phyloP scores from a whole-genome alignment of 2,888 invertebrate species.

The Hemaris fuciformis region DNA sequence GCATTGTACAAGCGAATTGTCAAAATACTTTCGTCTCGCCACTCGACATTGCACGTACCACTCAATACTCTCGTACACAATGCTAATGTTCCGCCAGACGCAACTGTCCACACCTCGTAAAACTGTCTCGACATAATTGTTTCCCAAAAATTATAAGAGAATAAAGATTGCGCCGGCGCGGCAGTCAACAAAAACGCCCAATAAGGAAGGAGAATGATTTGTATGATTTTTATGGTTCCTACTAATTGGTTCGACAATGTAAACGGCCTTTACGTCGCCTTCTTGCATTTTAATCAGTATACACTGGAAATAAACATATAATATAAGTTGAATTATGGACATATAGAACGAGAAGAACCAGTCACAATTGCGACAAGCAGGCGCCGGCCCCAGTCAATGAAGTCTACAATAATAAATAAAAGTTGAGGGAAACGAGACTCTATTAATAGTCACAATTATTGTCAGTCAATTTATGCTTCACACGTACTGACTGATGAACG shows the following conservation, averaged over 20 bases:
- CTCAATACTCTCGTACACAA: background rate
- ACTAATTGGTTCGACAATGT: slow-evolving; percentile 75
- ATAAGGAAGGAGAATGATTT: slow-evolving; percentile 69
- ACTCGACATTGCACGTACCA: background rate
- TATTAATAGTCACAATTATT: slow-evolving; percentile 42
- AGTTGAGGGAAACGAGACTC: slow-evolving; percentile 62
- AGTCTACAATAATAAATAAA: slow-evolving; percentile 72
- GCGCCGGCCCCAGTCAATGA: slow-evolving; percentile 73
- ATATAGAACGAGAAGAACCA: slow-evolving; percentile 76
- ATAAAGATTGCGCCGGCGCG: slow-evolving; percentile 51
- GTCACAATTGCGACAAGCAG: slow-evolving; percentile 75
- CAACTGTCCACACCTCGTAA: slow-evolving; percentile 68
- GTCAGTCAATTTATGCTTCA: slow-evolving; percentile 42
- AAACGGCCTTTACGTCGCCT: slow-evolving; percentile 64
- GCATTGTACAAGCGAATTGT: background rate
- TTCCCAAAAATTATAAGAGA: slow-evolving; percentile 55
- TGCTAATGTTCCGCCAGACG: background rate
- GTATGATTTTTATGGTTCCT: slow-evolving; percentile 69
- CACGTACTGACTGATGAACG: slow-evolving; percentile 34
- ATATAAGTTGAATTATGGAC: slow-evolving; percentile 66
- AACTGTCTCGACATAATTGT: slow-evolving; percentile 57
- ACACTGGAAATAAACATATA: slow-evolving; percentile 68
- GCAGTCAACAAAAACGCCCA: slow-evolving; percentile 48
- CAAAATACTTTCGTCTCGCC: background rate
- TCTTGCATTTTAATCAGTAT: slow-evolving; percentile 73